phyloP scores from a whole-genome alignment of 2,888 invertebrate species.

The Drosophila lacicola region DNA sequence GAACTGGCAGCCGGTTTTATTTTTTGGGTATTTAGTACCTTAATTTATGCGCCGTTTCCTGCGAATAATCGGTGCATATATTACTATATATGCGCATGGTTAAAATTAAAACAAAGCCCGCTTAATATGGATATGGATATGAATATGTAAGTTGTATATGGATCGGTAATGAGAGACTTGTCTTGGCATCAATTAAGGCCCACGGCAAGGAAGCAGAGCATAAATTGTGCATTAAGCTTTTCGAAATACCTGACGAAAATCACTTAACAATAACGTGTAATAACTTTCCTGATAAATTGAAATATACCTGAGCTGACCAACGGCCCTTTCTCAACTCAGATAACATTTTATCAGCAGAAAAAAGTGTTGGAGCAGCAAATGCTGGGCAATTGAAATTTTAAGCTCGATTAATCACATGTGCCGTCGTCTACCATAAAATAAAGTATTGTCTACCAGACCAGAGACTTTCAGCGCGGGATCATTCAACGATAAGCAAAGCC shows the following conservation, averaged over 20 bases:
- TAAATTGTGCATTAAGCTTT: slow-evolving; percentile 41
- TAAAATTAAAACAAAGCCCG: slow-evolving; percentile 35
- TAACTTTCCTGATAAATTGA: slow-evolving; percentile 18
- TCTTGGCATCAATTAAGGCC: slow-evolving; percentile 7
- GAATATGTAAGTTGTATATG: not conserved
- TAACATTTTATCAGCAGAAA: slow-evolving; percentile 58
- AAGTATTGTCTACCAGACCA: slow-evolving; percentile 17
- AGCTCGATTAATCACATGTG: slow-evolving; percentile 61
- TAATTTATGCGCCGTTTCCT: slow-evolving; percentile 70
- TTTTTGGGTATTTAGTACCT: slow-evolving; percentile 31
- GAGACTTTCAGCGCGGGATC: slow-evolving; percentile 42
- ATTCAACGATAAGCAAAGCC: slow-evolving; percentile 63
- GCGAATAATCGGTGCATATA: slow-evolving; percentile 40
- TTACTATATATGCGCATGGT: slow-evolving; percentile 16
- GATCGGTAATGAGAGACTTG: not conserved
- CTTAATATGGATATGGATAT: slow-evolving; percentile 17
- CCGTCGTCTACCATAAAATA: slow-evolving; percentile 5
- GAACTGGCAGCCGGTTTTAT: slow-evolving; percentile 55
- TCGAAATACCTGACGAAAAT: slow-evolving; percentile 26
- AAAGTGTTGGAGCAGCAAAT: slow-evolving; percentile 12
- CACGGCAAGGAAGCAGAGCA: slow-evolving; percentile 39
- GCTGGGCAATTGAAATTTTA: slow-evolving; percentile 57
- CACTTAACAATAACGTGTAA: slow-evolving; percentile 41
- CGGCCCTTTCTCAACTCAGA: slow-evolving; percentile 30
- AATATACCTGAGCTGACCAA: slow-evolving; percentile 1